These are phyloP conservation scores for Agrotis exclamationis DNA, from an alignment of 2,888 invertebrate species.

Conservation along the genomic window DNA sequence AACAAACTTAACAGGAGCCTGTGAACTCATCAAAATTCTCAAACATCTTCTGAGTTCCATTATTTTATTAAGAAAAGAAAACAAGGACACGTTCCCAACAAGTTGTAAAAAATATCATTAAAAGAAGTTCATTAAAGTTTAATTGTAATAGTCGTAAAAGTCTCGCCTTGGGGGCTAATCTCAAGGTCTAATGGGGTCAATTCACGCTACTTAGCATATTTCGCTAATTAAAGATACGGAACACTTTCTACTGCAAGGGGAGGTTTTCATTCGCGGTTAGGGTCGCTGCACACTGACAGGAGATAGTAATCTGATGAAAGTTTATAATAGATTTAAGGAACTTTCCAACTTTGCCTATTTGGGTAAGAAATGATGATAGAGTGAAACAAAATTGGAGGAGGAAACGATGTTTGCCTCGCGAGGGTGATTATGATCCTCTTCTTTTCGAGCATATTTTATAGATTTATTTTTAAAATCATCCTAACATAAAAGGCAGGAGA, in stretches of 20 bases:
- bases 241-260: slow-evolving; percentile 37
- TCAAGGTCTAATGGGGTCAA: slow-evolving; percentile 62
- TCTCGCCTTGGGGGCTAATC: slow-evolving; percentile 60
- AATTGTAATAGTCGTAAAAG: slow-evolving; percentile 55
- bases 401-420: too few relatives aligned
- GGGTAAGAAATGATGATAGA: not conserved
- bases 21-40: slow-evolving; percentile 16
- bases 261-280: slow-evolving; percentile 7
- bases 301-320: slow-evolving; percentile 12
- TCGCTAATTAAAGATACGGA: slow-evolving; percentile 82
- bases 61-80: slow-evolving; percentile 43
- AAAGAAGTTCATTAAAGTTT: slow-evolving; percentile 58
- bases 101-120: slow-evolving; percentile 57
- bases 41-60: slow-evolving; percentile 1
- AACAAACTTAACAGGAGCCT: not conserved
- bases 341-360: slow-evolving; percentile 1
- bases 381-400: not conserved
- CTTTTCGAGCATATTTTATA: too few relatives aligned
- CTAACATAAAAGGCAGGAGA: too few relatives aligned
- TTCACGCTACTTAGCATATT: slow-evolving; percentile 79
- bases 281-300: slow-evolving; percentile 19
- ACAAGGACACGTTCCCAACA: slow-evolving; percentile 41
- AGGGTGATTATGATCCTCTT: too few relatives aligned
- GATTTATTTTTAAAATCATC: too few relatives aligned
- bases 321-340: not conserved